Evolutionary conservation across 2,888 invertebrate species (phyloP).

Genomic region (Ectropis crepuscularia): DNA sequence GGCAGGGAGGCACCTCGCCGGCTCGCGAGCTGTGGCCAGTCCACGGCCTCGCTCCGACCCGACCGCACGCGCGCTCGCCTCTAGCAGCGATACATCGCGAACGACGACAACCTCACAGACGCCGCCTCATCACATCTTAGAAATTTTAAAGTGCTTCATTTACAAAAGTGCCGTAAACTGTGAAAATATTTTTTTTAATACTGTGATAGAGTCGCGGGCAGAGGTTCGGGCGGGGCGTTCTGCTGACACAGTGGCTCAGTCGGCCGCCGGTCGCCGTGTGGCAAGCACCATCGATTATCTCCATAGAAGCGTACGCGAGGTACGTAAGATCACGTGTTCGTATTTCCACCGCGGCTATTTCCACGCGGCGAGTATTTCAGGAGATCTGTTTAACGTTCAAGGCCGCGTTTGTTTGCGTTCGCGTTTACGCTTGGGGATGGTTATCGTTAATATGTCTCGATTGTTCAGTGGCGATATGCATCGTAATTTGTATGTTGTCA

Average conservation of each 20-base stretch:
- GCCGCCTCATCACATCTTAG: conserved; percentile 55
- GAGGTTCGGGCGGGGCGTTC: conserved; percentile 80
- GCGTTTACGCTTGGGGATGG: conserved; percentile 60
- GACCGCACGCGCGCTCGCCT: conserved; percentile 67
- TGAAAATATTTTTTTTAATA: conserved; percentile 68
- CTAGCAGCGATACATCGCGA: conserved; percentile 63
- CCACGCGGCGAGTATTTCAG: conserved; percentile 79
- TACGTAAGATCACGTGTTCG: conserved; percentile 81
- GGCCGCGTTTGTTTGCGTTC: conserved; percentile 79
- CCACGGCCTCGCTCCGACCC: conserved; percentile 72
- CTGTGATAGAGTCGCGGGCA: conserved; percentile 76
- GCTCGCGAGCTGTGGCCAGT: conserved; percentile 71
- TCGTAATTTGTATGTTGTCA: conserved; percentile 55
- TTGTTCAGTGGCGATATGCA: conserved; percentile 57
- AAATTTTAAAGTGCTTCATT: conserved; percentile 37
- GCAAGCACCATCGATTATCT: conserved; percentile 83
- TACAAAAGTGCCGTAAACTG: conserved; percentile 63
- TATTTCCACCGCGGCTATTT: conserved; percentile 81
- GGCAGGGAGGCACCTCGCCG: conserved; percentile 65
- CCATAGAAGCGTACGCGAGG: conserved; percentile 77
- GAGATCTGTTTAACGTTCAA: conserved; percentile 80
- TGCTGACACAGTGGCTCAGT: conserved; percentile 86
- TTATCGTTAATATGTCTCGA: conserved; percentile 63
- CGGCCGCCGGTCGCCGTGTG: conserved; percentile 81
- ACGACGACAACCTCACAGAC: conserved; percentile 61